phyloP scores from a whole-genome alignment of 2,888 invertebrate genomes.

The Eulithis prunata region DNA sequence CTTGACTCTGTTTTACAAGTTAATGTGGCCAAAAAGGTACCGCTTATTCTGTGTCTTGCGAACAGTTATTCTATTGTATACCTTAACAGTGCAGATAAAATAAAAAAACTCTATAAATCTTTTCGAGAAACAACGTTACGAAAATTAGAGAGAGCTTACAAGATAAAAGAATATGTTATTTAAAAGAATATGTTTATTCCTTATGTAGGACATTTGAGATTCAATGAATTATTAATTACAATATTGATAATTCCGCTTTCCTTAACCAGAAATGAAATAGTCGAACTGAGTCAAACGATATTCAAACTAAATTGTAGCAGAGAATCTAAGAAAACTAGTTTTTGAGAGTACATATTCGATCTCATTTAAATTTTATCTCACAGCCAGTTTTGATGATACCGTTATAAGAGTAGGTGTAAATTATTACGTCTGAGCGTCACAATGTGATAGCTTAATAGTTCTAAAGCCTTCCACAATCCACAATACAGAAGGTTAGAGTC shows the following conservation, averaged over 20 bases:
- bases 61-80: constrained; percentile 37
- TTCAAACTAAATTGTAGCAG: no score
- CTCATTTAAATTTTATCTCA: not conserved
- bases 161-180: no score
- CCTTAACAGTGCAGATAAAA: constrained; percentile 27
- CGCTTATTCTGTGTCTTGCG: constrained; percentile 23
- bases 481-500: constrained; percentile 23
- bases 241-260: no score
- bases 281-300: not conserved
- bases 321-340: not conserved
- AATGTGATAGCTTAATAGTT: constrained; percentile 15
- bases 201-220: not conserved
- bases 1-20: not conserved
- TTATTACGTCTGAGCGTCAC: constrained; percentile 17
- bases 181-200: no score
- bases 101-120: constrained; percentile 23
- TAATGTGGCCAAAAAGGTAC: constrained; percentile 1
- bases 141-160: no score
- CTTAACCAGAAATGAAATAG: no score
- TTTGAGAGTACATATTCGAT: not conserved
- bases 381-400: constrained; percentile 19
- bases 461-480: constrained; percentile 13
- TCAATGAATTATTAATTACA: no score
- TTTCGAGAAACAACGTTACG: constrained; percentile 1
- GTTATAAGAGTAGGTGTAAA: constrained; percentile 28